Percentiles rank a stretch among this genome's conserved stretches.
Conservation (phyloP, 64 coral and sea anemone genomes). For the Actinia tenebrosa region DNA sequence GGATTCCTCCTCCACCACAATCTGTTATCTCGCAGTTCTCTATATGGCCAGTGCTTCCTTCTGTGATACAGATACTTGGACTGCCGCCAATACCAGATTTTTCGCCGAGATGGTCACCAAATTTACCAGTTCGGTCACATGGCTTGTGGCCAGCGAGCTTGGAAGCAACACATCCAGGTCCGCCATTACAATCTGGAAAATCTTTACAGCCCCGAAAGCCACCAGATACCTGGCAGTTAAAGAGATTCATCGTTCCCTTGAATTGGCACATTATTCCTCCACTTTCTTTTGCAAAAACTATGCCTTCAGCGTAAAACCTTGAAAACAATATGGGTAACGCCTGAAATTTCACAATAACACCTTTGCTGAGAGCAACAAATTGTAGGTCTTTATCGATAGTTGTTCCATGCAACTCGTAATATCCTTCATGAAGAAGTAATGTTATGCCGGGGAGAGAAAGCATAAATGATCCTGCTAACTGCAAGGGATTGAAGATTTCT, state of each 20-base stretch:
- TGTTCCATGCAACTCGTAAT: slow-evolving; percentile 17
- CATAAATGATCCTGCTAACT: slow-evolving; percentile 5
- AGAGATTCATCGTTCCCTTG: slow-evolving; percentile 4
- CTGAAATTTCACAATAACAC: background rate
- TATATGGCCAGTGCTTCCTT: background rate
- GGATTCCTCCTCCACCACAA: slow-evolving; percentile 54
- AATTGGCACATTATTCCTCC: background rate
- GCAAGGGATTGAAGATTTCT: slow-evolving; percentile 13
- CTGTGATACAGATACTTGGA: slow-evolving; percentile 23
- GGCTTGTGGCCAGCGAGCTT: background rate
- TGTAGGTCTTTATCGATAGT: background rate
- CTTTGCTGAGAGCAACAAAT: slow-evolving; percentile 39
- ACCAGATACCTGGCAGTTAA: slow-evolving; percentile 56
- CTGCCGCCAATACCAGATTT: slow-evolving; percentile 19
- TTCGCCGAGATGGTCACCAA: background rate
- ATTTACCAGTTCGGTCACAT: slow-evolving; percentile 56
- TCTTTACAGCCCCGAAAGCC: slow-evolving; percentile 52
- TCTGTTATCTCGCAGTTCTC: slow-evolving; percentile 40
- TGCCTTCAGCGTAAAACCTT: slow-evolving; percentile 52
- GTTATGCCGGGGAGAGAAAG: background rate
- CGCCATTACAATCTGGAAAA: slow-evolving; percentile 79
- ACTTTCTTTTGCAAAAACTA: slow-evolving; percentile 45
- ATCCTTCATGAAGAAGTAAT: slow-evolving; percentile 50
- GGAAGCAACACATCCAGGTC: slow-evolving; percentile 33
- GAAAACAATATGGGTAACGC: background rate